These are phyloP conservation scores for Dicrurus megarhynchus DNA, from an alignment of 2,113 vertebrate genomes.

Conservation along the genomic window DNA sequence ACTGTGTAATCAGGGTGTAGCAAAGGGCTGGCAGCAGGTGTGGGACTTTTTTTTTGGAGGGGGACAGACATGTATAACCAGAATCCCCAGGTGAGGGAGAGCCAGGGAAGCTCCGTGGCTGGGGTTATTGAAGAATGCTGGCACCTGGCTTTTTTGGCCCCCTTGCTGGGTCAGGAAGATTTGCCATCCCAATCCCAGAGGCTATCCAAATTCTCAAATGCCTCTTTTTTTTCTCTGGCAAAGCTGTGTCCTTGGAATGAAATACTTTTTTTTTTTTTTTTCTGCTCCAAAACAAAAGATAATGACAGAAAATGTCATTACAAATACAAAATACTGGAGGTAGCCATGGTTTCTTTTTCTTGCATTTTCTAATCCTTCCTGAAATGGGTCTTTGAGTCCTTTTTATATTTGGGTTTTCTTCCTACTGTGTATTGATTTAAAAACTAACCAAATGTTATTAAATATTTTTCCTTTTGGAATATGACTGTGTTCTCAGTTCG, in stretches of 20 bases:
- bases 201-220: not conserved
- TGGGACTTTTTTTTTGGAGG: not conserved
- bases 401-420: not conserved
- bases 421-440: not conserved
- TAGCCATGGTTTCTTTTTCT: not conserved
- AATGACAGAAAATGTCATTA: not conserved
- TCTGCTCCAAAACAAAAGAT: not conserved
- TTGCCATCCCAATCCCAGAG: not conserved
- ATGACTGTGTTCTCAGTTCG: conserved; percentile 17
- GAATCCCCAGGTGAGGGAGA: not conserved
- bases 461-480: conserved; percentile 14
- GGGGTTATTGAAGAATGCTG: not conserved
- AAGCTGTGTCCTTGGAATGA: not conserved
- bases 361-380: not conserved
- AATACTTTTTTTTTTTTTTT: not conserved
- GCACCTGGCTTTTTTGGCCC: not conserved
- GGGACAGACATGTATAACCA: accelerated
- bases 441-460: not conserved
- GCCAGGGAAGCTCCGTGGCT: not conserved
- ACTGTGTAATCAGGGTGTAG: not conserved
- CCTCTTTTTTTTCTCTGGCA: not conserved
- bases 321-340: not conserved
- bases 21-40: not conserved
- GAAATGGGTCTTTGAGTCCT: not conserved
- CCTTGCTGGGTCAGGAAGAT: not conserved